Evolutionary conservation across 2,888 invertebrate genomes (phyloP), one percentile per base, ranked within the genome.

Genomic region (Pterostichus niger): DNA sequence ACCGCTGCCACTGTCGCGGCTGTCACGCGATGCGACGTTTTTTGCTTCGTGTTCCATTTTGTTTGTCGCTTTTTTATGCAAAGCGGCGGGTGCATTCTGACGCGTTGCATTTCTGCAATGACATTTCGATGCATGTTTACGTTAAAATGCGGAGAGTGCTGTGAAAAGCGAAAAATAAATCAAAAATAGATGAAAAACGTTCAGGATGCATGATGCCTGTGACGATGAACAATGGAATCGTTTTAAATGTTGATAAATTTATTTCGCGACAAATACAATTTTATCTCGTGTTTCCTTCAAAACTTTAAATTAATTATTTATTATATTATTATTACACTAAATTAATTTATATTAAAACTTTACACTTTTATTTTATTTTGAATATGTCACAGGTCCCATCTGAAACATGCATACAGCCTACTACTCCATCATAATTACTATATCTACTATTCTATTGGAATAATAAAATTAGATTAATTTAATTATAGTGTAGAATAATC

Each of bases 91-190:
- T 49, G 49, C 75, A 49, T n/a, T 31, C 52, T 75, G 49, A 40
- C 40, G 40, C 71, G 73, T 24, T 54, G 78, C 78, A 78, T 59
- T 73, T 73, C 35, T 44, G 59, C 44, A 40, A 77, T 78, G 78
- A 59, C 78, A 61, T 78, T 78, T 78, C 78, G 33, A 78, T 78
- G 78, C 59, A 78, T 78, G 78, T 78, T 59, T 24, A 35, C 59
- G 78, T 24, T 61, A 78, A 78, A 78, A 78, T 78, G 78, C 61
- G 13, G 78, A 77, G 73, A 76, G 76, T 77, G 76, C 76, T 44
- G 52, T 15, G 33, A 15, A 76, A 73, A 44, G 73, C 24, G 49
- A 73, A 73, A 73, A 73, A 78, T 56, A 59, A 59, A 61, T 78
- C 61, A 77, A 77, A 77, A 77, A 77, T 61, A 61, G 78, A 78